Evolutionary conservation across 1,140 invertebrate species (phyloP).

Genomic region (Drosophila bipectinata): DNA sequence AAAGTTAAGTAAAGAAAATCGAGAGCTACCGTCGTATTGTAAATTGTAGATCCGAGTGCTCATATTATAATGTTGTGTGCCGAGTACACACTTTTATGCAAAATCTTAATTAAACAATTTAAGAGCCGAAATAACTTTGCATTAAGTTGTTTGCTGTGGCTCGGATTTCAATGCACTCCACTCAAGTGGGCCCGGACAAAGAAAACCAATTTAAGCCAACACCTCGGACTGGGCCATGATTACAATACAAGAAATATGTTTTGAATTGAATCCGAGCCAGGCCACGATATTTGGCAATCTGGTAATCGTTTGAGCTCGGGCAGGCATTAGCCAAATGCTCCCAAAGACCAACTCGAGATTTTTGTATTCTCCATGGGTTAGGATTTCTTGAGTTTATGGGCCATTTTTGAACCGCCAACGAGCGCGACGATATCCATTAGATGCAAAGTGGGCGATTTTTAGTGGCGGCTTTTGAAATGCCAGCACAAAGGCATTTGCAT

Average conservation of each 20-base stretch:
- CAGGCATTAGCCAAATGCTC: constrained; percentile 40
- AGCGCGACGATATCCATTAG: constrained; percentile 23
- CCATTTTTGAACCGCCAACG: constrained; percentile 4
- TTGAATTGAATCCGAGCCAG: constrained; percentile 47
- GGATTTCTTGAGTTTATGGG: constrained; percentile 7
- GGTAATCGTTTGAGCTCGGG: constrained; percentile 47
- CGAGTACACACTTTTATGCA: constrained; percentile 6
- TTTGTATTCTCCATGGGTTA: neutral
- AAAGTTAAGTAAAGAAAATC: neutral
- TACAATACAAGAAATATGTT: constrained; percentile 62
- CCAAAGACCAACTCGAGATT: neutral
- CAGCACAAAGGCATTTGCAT: constrained; percentile 38
- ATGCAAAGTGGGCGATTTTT: constrained; percentile 45
- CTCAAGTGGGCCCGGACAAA: constrained; percentile 5
- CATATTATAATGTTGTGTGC: neutral
- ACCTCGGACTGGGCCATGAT: constrained; percentile 39
- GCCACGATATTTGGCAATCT: constrained; percentile 63
- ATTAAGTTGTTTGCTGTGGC: constrained; percentile 23
- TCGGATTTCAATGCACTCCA: constrained; percentile 14
- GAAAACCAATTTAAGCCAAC: constrained; percentile 45
- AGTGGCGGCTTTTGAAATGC: constrained; percentile 31
- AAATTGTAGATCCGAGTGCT: neutral
- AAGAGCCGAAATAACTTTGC: constrained; percentile 25
- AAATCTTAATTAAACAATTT: constrained; percentile 33
- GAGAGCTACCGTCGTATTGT: neutral